Conservation (phyloP, 2,888 invertebrate genomes). For the Drosophila neotestacea region DNA sequence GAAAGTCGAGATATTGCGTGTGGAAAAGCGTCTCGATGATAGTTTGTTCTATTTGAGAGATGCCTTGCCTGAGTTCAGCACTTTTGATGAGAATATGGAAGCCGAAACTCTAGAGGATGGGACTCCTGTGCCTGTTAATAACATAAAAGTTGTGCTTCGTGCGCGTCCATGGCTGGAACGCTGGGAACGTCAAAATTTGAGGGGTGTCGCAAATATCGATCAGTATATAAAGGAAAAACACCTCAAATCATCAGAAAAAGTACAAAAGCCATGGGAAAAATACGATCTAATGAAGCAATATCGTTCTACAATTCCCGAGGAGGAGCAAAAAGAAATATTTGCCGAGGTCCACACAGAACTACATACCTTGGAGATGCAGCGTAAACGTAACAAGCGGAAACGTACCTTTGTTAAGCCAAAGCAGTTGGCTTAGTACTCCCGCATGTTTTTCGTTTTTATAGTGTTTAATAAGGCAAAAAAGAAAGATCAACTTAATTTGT, state of each 20-base stretch:
- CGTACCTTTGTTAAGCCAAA: slow-evolving; percentile 88
- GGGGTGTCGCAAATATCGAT: slow-evolving; percentile 89
- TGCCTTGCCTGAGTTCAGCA: slow-evolving; percentile 95
- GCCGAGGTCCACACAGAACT: slow-evolving; percentile 92
- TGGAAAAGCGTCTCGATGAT: slow-evolving; percentile 97
- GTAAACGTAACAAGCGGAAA: slow-evolving; percentile 88
- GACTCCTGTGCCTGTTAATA: slow-evolving; percentile 91
- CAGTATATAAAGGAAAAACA: slow-evolving; percentile 87
- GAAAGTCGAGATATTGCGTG: slow-evolving; percentile 94
- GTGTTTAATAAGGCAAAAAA: slow-evolving; percentile 6
- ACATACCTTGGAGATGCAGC: slow-evolving; percentile 89
- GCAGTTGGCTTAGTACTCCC: slow-evolving; percentile 84
- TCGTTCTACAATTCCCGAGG: slow-evolving; percentile 94
- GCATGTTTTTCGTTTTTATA: too few species aligned
- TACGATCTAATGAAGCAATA: slow-evolving; percentile 97
- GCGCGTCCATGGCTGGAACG: slow-evolving; percentile 95
- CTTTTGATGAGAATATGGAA: slow-evolving; percentile 96
- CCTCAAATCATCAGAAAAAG: slow-evolving; percentile 86
- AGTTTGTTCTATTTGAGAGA: slow-evolving; percentile 95
- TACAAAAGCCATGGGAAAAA: slow-evolving; percentile 93
- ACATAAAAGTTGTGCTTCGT: slow-evolving; percentile 90
- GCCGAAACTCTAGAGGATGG: slow-evolving; percentile 92
- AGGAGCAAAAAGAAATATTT: slow-evolving; percentile 94
- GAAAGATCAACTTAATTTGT: slow-evolving; percentile 1
- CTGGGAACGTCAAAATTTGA: slow-evolving; percentile 93